These are phyloP conservation scores for Jacana jacana DNA, from an alignment of 2,113 vertebrate species.

Conservation along the genomic window DNA sequence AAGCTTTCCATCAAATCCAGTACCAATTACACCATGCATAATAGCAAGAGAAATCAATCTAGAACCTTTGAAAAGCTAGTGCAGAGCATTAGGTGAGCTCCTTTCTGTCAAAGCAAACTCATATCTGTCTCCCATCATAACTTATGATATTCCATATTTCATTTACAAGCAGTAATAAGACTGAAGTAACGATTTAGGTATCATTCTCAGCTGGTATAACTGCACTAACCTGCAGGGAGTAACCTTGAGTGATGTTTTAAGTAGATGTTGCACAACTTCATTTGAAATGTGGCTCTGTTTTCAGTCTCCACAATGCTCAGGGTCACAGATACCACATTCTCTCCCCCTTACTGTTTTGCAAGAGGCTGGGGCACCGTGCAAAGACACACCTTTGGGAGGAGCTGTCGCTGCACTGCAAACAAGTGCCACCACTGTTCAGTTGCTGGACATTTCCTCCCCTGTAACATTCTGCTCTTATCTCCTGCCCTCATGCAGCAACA, in stretches of 20 bases:
- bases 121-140: not conserved
- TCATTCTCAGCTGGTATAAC: not conserved
- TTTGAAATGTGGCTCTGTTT: not conserved
- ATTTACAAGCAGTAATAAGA: not conserved
- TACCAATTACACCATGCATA: not conserved
- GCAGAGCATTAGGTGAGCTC: no score
- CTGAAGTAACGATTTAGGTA: not conserved
- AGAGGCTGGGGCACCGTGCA: not conserved
- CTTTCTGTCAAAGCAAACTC: not conserved
- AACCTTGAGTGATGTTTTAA: not conserved
- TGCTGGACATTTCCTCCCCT: not conserved
- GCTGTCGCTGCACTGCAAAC: not conserved
- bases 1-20: not conserved
- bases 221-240: not conserved
- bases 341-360: not conserved
- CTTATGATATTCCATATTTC: not conserved
- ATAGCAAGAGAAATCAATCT: not conserved
- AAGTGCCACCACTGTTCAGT: not conserved
- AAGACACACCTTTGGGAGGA: not conserved
- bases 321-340: fast-evolving
- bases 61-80: not conserved
- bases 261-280: no score
- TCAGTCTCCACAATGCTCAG: fast-evolving
- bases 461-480: not conserved
- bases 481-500: not conserved